Percentiles rank a stretch among this genome's conserved stretches.
Conservation (phyloP, 2,797 vertebrate genomes). For the Syngnathus acus region DNA sequence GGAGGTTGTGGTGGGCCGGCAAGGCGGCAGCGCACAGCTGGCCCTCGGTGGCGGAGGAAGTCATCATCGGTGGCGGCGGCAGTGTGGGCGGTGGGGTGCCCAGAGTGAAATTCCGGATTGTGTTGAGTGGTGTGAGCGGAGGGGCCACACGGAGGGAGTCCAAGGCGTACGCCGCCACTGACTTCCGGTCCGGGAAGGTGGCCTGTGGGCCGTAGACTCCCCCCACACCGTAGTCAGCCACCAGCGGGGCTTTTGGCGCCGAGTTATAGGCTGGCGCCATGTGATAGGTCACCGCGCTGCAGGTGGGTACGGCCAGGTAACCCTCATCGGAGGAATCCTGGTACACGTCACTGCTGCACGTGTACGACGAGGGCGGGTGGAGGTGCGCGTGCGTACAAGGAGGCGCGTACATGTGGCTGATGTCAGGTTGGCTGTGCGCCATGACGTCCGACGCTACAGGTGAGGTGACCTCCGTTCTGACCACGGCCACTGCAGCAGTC, state of each 20-base stretch:
- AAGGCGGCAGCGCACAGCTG: conserved; percentile 65
- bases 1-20: conserved; percentile 72
- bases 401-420: conserved; percentile 85
- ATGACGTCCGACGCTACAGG: conserved; percentile 49
- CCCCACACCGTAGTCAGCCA: conserved; percentile 70
- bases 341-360: conserved; percentile 79
- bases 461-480: conserved; percentile 51
- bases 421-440: conserved; percentile 77
- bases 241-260: conserved; percentile 73
- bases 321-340: conserved; percentile 70
- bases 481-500: neutral
- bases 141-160: conserved; percentile 80
- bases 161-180: conserved; percentile 79
- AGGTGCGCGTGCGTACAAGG: conserved; percentile 29
- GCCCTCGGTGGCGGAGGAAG: conserved; percentile 42
- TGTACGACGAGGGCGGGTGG: conserved; percentile 73
- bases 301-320: conserved; percentile 75
- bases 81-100: conserved; percentile 53
- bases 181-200: conserved; percentile 76
- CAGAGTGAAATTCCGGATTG: conserved; percentile 87
- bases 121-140: conserved; percentile 88
- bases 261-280: conserved; percentile 69
- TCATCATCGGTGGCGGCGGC: conserved; percentile 58
- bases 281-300: conserved; percentile 74
- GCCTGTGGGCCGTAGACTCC: conserved; percentile 76